Base-by-base conservation (phyloP, 2,797 vertebrate species). In the Brachymystax lenok region DNA sequence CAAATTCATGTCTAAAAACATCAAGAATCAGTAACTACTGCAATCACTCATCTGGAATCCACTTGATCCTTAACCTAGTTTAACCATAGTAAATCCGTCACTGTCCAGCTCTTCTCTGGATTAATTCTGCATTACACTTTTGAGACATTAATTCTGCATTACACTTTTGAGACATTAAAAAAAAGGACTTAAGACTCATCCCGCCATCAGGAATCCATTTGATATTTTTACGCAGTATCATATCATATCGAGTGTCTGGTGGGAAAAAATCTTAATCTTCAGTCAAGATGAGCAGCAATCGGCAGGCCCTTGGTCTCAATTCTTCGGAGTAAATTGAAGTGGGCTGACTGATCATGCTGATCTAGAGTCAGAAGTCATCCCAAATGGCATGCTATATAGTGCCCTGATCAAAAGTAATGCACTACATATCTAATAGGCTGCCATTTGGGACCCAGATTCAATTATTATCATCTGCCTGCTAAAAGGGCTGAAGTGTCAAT, bases 311-410 rank as follows among this genome's bases (percentile, higher is more conserved):
- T 27, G 64, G 77, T 82, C 77, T 82, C 76, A 69, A 7, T 69
- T 77, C 73, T 52, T 84, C 64, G n/a, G 84, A 74, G 14, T 35
- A 74, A 74, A 64, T 71, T 76, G 72, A 21, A 1, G 69, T 81
- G 87, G 83, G 66, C 81, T 78, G 80, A 81, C 71, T 77, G 82
- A 83, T 82, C 75, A 61, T 78, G 79, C 71, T 76, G 82, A 83
- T 81, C 76, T 56, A 40, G 69, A 77, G 84, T 64, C 80, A 85
- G 75, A 14, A 19, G 81, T 30, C n/a, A 2, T 61, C 7, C 19
- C 56, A n/a, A n/a, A 46, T 10, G 10, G 8, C 19, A n/a, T 7
- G 4, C 56, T 21, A 8, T n/a, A 19, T 21, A 21, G 56, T 21
- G 56, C n/a, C 5, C 56, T 21, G 16, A 46, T 46, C 40, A 46